phyloP scores from a whole-genome alignment of 2,797 vertebrate species.

The Apogon hyalosoma region DNA sequence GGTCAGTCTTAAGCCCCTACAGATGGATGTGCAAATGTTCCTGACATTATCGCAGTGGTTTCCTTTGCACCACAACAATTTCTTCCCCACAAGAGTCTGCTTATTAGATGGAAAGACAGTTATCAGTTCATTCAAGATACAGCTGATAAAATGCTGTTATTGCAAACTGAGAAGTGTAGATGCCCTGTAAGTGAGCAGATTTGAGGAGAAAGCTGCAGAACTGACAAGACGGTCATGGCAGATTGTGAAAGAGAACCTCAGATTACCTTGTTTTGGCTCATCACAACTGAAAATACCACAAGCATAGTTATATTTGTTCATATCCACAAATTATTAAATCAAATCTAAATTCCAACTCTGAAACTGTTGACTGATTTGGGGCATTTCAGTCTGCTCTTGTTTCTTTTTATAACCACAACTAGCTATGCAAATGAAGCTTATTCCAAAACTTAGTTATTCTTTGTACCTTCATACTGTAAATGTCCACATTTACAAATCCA shows the following conservation, averaged over 20 bases:
- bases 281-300: background rate
- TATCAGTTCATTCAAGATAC: too few species aligned
- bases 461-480: constrained; percentile 13
- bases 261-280: background rate
- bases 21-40: too few species aligned
- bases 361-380: background rate
- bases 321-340: too few species aligned
- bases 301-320: background rate
- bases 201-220: constrained; percentile 18
- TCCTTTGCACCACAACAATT: too few species aligned
- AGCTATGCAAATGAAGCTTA: constrained; percentile 32
- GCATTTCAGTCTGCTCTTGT: constrained; percentile 19
- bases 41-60: too few species aligned
- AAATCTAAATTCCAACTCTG: background rate
- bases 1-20: too few species aligned
- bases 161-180: background rate
- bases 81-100: too few species aligned
- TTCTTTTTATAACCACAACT: constrained; percentile 26
- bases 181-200: constrained; percentile 2
- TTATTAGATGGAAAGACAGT: too few species aligned
- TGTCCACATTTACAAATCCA: background rate
- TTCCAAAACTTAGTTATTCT: background rate
- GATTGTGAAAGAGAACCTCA: constrained; percentile 14
- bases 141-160: too few species aligned
- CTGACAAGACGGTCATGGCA: background rate